A percentile compares a stretch with the other conserved stretches of the same genome.
phyloP scores from a whole-genome alignment of 2,888 invertebrate species.

The Merodon equestris region DNA sequence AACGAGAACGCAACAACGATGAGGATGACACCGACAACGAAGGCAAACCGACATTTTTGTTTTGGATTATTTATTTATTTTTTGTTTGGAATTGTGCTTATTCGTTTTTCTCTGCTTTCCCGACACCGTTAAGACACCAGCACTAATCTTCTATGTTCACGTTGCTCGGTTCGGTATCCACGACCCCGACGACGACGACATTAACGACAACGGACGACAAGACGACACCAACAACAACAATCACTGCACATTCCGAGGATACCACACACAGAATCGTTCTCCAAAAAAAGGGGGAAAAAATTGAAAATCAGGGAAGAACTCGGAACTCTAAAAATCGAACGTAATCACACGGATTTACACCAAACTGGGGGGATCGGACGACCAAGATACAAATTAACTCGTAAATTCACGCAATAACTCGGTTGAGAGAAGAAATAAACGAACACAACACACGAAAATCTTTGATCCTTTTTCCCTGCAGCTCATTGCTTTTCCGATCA shows the following conservation, averaged over 20 bases:
- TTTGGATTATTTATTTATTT: slow-evolving; percentile 1
- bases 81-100: not conserved
- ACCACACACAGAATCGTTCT: slow-evolving; percentile 37
- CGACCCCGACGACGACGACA: slow-evolving; percentile 45
- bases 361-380: too few relatives aligned
- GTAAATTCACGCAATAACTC: slow-evolving; percentile 38
- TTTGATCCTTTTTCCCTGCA: slow-evolving; percentile 46
- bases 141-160: slow-evolving; percentile 49
- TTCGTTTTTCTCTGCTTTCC: slow-evolving; percentile 11
- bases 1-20: slow-evolving; percentile 51
- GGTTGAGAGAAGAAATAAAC: not conserved
- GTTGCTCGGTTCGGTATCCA: not conserved
- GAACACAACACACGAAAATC: too few relatives aligned
- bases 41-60: slow-evolving; percentile 63
- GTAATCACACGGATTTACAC: too few relatives aligned
- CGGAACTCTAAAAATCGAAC: too few relatives aligned
- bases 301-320: not conserved
- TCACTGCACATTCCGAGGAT: slow-evolving; percentile 64
- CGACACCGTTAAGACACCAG: slow-evolving; percentile 20
- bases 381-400: not conserved
- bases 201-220: slow-evolving; percentile 5
- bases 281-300: slow-evolving; percentile 11
- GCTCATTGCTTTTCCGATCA: slow-evolving; percentile 12
- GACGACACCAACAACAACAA: slow-evolving; percentile 30
- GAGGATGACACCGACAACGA: slow-evolving; percentile 64